phyloP scores from a whole-genome alignment of 2,113 vertebrate genomes.

The Campylomormyrus tamandua region DNA sequence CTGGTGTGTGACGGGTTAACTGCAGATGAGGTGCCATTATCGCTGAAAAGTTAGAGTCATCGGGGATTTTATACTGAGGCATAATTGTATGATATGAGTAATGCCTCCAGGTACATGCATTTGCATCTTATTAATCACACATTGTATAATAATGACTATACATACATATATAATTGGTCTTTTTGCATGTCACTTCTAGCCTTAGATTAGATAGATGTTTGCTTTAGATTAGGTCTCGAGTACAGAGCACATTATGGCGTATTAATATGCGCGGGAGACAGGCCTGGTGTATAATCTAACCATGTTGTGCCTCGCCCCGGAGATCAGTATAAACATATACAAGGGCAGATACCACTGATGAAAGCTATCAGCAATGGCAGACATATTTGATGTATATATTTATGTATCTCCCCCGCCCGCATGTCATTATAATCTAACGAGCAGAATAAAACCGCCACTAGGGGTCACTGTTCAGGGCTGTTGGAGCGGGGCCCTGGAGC shows the following conservation, averaged over 20 bases:
- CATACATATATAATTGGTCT: neutral
- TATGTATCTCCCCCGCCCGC: neutral
- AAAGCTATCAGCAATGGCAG: neutral
- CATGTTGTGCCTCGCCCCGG: neutral
- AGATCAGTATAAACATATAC: conserved; percentile 9
- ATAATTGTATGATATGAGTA: neutral
- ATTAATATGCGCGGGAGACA: neutral
- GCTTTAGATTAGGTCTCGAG: neutral
- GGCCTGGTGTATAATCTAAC: neutral
- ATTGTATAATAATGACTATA: neutral
- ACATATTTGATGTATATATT: neutral
- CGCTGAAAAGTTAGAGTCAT: neutral
- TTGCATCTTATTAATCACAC: conserved; percentile 1
- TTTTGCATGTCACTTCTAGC: neutral
- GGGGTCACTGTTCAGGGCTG: neutral
- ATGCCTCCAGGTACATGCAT: neutral
- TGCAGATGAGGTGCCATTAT: neutral
- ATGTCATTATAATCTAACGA: neutral
- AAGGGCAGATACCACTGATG: no score
- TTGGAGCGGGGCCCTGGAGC: neutral
- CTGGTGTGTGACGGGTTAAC: neutral
- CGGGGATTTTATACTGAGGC: neutral
- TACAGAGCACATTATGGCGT: neutral
- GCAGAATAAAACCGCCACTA: neutral
- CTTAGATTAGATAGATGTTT: conserved; percentile 1